Evolutionary conservation across 1,140 invertebrate species (phyloP), one percentile per base, ranked within the genome.

Genomic region (Cherax quadricarinatus): DNA sequence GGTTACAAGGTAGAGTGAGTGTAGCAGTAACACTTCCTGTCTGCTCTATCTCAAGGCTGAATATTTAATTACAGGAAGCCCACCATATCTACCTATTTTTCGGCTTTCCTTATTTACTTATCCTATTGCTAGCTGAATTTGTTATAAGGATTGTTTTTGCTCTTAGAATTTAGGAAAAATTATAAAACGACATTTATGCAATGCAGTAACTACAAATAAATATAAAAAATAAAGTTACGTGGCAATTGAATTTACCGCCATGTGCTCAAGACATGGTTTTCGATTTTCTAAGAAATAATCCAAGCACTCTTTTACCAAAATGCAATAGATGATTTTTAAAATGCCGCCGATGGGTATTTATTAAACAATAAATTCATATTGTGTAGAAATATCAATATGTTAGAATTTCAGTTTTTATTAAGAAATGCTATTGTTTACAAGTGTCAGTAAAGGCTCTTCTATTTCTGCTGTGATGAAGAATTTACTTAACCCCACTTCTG

Each of bases 361-460:
- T 41, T 41, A 41, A 41, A 41, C 30, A 41, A 41, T 41, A 41
- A 41, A 41, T 41, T 41, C 30, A 41, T 1, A 41, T 41, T 1
- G 2, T 41, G 30, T 41, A 41, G 30, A 66, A 66, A 66, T 66
- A 66, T 66, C 2, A 66, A 18, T 66, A 66, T 16, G 18, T 57
- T 57, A 18, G 10, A 1, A 83, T 51, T 24, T 83, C 30, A 83
- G 81, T 62, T 41, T 80, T 60, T 60, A 12, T 60, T 88, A 60
- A 88, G 86, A 88, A 88, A 88, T 88, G 49, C 30, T 24, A 80
- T 88, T 88, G 86, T 88, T 88, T 88, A 88, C 86, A 88, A 88
- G 86, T 88, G 86, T 79, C 86, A 88, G 86, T 78, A 85, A 49
- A 83, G 81, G 57, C 57, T 83, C 51, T 51, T 83, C 81, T 51